These are phyloP conservation scores for Brienomyrus brachyistius DNA, from an alignment of 2,113 vertebrate genomes.

Conservation along the genomic window DNA sequence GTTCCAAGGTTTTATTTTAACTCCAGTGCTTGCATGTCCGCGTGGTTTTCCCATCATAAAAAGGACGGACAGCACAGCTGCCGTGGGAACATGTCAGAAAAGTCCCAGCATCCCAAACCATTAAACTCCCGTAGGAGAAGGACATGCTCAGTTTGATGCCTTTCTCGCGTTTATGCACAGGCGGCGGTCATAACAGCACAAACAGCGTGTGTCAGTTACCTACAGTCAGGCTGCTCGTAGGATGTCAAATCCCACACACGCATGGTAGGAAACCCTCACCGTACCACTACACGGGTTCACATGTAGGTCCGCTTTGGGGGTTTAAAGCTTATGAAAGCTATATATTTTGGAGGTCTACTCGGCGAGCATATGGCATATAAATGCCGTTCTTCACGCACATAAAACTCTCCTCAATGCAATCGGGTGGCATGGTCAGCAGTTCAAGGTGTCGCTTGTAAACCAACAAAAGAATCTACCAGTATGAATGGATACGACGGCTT, in stretches of 20 bases:
- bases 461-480: background rate
- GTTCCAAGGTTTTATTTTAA: background rate
- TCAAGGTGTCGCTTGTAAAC: background rate
- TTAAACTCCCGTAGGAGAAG: background rate
- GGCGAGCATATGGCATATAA: slow-evolving; percentile 1
- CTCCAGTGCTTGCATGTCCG: background rate
- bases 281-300: background rate
- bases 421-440: background rate
- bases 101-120: background rate
- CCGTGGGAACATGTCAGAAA: background rate
- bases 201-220: background rate
- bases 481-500: background rate
- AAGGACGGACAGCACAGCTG: background rate
- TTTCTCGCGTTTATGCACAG: background rate
- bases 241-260: background rate
- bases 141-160: background rate
- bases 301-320: background rate
- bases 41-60: background rate
- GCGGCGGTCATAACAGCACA: background rate
- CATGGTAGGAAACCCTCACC: background rate
- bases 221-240: background rate
- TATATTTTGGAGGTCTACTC: background rate
- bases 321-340: background rate
- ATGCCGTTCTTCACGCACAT: background rate
- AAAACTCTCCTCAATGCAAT: background rate